Evolutionary conservation across 2,797 vertebrate genomes (phyloP), one percentile per base, ranked within the genome.

Genomic region (Sebastes hubbsi): DNA sequence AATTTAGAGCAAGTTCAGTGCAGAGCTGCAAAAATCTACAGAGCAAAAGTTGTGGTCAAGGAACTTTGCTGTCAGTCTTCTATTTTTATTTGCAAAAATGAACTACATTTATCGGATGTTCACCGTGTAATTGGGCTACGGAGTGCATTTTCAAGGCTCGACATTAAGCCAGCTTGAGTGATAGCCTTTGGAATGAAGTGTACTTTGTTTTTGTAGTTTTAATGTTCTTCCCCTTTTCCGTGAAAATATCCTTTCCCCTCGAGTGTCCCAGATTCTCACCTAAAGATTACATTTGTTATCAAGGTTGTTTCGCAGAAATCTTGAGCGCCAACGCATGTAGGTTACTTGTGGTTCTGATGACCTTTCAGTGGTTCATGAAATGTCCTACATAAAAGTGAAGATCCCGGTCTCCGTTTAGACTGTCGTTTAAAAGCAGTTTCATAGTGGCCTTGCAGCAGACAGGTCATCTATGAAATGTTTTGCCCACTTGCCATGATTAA

Each of bases 71-170:
- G 6, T 63, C 70, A 83, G 55, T 83, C 29, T 65, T 80, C 34
- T 72, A 64, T 66, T 74, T 82, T 82, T 24, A 77, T 73, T 71
- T 82, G 6, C 58, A 75, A 76, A 75, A 74, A 77, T 29, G 4
- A 56, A 72, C 24, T 54, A 20, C 32, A 55, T 77, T 78, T 73
- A 52, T 87, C 30, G 12, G 36, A 56, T 87, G 29, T 83, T 81
- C 29, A 52, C 55, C 4, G 25, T 59, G 30, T 71, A 71, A 55
- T 73, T 82, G 55, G 73, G 32, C 42, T 71, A 60, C 67, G 16
- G 60, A 82, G 60, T 81, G 71, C 69, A 84, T 83, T 82, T 81
- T 92, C 88, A 91, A 63, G 87, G 88, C 88, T 93, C 86, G 87
- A 90, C 89, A 91, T 94, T 89, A 91, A 88, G 77, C 59, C 24